Percentiles rank a stretch among this genome's conserved stretches.
phyloP scores from a whole-genome alignment of 2,113 vertebrate species.

The Macrotus californicus region DNA sequence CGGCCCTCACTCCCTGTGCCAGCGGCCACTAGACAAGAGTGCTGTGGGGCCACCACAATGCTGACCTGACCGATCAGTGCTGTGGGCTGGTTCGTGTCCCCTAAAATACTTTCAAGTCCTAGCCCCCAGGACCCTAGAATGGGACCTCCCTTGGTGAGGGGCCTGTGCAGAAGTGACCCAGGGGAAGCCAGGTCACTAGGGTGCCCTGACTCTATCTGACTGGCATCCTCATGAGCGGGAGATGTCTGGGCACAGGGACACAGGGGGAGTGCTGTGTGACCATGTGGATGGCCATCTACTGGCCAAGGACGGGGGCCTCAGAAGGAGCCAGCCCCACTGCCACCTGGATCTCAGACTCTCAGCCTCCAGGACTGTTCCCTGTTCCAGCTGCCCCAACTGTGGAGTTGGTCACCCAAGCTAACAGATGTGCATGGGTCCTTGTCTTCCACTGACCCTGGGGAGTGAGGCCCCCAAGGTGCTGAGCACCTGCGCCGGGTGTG shows the following conservation, averaged over 20 bases:
- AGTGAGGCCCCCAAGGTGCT: rapidly evolving
- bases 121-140: neutral
- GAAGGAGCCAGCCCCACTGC: too few relatives aligned
- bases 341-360: neutral
- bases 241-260: rapidly evolving
- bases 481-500: rapidly evolving
- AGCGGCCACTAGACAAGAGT: too few relatives aligned
- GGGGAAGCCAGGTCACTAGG: neutral
- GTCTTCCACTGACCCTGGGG: neutral
- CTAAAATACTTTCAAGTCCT: neutral
- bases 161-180: neutral
- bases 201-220: neutral
- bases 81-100: neutral
- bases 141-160: neutral
- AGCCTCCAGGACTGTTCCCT: neutral
- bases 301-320: neutral
- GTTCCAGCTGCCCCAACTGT: rapidly evolving
- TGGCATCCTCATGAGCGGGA: neutral
- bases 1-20: too few relatives aligned
- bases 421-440: too few relatives aligned
- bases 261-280: rapidly evolving
- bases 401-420: neutral
- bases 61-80: too few relatives aligned
- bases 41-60: too few relatives aligned
- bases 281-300: rapidly evolving